These are phyloP conservation scores for Melanostigma gelatinosum DNA, from an alignment of 2,113 vertebrate species.

Conservation along the genomic window DNA sequence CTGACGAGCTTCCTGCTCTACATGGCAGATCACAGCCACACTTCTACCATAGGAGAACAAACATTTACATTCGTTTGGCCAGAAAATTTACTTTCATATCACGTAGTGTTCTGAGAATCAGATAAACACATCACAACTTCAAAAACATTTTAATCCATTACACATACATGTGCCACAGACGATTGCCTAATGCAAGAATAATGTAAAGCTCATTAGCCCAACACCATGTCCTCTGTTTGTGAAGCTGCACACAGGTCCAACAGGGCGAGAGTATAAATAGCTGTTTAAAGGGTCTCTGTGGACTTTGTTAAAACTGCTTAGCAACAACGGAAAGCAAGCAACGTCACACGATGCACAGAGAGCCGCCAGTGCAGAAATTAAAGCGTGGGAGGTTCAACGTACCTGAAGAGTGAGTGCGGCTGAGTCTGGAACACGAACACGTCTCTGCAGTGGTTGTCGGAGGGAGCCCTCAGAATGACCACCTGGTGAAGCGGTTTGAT, in stretches of 20 bases:
- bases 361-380: too few relatives aligned
- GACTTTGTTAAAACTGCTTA: slow-evolving; percentile 44
- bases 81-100: not conserved
- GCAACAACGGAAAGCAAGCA: not conserved
- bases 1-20: too few relatives aligned
- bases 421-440: slow-evolving; percentile 94
- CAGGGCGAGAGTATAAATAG: slow-evolving; percentile 20
- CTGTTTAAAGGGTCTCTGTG: slow-evolving; percentile 4
- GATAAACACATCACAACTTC: not conserved
- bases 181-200: not conserved
- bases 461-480: slow-evolving; percentile 67
- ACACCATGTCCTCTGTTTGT: not conserved
- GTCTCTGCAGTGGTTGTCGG: slow-evolving; percentile 86
- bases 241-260: not conserved
- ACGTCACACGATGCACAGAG: not conserved
- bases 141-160: not conserved
- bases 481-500: slow-evolving; percentile 54
- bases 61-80: too few relatives aligned
- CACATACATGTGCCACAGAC: not conserved
- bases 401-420: slow-evolving; percentile 93
- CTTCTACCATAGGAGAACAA: too few relatives aligned
- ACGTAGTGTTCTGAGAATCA: not conserved
- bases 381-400: slow-evolving; percentile 30
- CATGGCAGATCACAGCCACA: too few relatives aligned
- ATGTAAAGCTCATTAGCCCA: slow-evolving; percentile 38